Percentiles rank a stretch among this genome's conserved stretches.
phyloP scores from a whole-genome alignment of 2,888 invertebrate genomes.

The Girardia tigrina region DNA sequence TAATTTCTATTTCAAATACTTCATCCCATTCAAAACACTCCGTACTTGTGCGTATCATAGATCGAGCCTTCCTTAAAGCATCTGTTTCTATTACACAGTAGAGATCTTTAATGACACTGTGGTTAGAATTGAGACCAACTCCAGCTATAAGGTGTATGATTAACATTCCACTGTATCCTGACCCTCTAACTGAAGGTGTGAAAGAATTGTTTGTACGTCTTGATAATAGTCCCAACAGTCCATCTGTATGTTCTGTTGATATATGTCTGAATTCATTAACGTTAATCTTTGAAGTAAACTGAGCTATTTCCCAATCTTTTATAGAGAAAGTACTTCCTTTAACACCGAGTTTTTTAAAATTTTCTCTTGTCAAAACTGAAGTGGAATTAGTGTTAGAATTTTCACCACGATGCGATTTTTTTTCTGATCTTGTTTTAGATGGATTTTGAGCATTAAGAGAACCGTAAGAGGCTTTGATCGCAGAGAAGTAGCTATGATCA shows the following conservation, averaged over 20 bases:
- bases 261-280: slow-evolving; percentile 32
- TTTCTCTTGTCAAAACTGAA: neutral
- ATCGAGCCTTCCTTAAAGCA: slow-evolving; percentile 82
- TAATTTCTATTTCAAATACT: slow-evolving; percentile 86
- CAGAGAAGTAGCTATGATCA: slow-evolving; percentile 1
- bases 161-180: slow-evolving; percentile 44
- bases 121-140: slow-evolving; percentile 50
- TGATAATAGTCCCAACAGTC: neutral
- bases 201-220: neutral
- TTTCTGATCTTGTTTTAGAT: neutral
- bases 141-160: slow-evolving; percentile 51
- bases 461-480: neutral
- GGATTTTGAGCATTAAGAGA: neutral
- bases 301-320: slow-evolving; percentile 36
- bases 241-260: slow-evolving; percentile 14
- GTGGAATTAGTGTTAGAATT: neutral
- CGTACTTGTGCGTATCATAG: slow-evolving; percentile 85
- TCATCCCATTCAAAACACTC: slow-evolving; percentile 98
- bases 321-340: slow-evolving; percentile 17
- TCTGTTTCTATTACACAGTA: slow-evolving; percentile 96
- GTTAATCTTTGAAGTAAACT: slow-evolving; percentile 34
- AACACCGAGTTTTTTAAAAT: neutral
- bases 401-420: neutral
- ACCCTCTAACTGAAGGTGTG: neutral
- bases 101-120: slow-evolving; percentile 58